Percentiles rank a stretch among this genome's conserved stretches.
phyloP scores from a whole-genome alignment of 2,888 invertebrate genomes.

The Synanthedon vespiformis region DNA sequence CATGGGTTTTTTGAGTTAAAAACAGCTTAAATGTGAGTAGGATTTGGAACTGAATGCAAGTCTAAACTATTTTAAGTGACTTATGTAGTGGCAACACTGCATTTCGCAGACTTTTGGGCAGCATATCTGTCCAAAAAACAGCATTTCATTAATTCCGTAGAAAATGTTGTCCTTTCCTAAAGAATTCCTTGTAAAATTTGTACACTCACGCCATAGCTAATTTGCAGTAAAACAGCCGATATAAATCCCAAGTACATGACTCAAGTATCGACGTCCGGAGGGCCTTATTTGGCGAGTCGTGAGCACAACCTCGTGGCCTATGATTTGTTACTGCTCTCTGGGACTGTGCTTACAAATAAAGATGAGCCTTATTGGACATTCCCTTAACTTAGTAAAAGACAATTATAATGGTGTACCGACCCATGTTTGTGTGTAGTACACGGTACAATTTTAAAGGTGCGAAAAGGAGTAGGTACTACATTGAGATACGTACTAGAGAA shows the following conservation, averaged over 20 bases:
- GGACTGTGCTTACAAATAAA: not conserved
- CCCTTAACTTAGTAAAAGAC: not conserved
- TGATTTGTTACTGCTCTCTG: constrained; percentile 43
- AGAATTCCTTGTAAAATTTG: constrained; percentile 27
- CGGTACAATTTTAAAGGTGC: not conserved
- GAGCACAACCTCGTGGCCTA: constrained; percentile 46
- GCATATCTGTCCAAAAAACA: too few relatives aligned
- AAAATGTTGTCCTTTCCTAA: too few relatives aligned
- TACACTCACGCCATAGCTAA: constrained; percentile 57
- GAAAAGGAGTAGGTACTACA: too few relatives aligned
- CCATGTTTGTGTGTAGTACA: not conserved
- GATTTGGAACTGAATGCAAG: too few relatives aligned
- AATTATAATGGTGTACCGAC: not conserved
- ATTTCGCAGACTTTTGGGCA: too few relatives aligned
- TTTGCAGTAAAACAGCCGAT: constrained; percentile 56
- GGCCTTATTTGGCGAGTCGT: constrained; percentile 58
- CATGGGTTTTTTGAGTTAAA: too few relatives aligned
- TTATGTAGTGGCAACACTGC: too few relatives aligned
- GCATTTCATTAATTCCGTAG: too few relatives aligned
- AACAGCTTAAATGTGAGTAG: too few relatives aligned
- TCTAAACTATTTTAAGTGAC: too few relatives aligned
- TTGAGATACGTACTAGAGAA: too few relatives aligned
- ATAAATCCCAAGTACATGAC: constrained; percentile 57
- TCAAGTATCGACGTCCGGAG: constrained; percentile 38
- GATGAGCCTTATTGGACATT: not conserved